phyloP scores from a whole-genome alignment of 2,797 vertebrate species.

The Smutsia temminckii region DNA sequence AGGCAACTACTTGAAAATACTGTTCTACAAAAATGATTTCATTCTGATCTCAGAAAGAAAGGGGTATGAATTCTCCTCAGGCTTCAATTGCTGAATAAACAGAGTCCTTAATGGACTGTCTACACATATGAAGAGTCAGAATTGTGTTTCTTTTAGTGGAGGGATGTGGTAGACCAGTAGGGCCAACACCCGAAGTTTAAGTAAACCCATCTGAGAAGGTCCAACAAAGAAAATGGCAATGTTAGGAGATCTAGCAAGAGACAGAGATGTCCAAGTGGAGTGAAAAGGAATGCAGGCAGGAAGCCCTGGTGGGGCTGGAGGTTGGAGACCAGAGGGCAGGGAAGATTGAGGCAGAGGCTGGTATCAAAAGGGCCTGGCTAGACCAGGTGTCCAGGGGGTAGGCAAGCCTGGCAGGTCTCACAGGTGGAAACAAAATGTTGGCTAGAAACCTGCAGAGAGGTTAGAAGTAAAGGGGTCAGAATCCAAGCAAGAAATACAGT shows the following conservation, averaged over 20 bases:
- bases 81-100: neutral
- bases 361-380: neutral
- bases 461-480: neutral
- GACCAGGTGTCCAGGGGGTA: neutral
- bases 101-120: neutral
- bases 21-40: neutral
- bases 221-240: neutral
- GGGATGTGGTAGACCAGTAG: neutral
- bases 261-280: neutral
- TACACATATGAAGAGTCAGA: neutral
- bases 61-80: neutral
- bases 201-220: neutral
- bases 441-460: neutral
- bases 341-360: neutral
- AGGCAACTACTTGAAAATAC: conserved; percentile 33
- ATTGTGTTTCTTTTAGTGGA: neutral
- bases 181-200: neutral
- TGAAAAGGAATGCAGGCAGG: neutral
- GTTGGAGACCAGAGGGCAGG: neutral
- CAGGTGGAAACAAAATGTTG: neutral
- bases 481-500: neutral
- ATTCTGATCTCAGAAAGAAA: neutral
- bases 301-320: neutral
- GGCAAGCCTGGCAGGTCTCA: neutral
- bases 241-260: neutral